Base-by-base conservation (phyloP, 2,797 vertebrate species). In the Chaetophractus vellerosus region DNA sequence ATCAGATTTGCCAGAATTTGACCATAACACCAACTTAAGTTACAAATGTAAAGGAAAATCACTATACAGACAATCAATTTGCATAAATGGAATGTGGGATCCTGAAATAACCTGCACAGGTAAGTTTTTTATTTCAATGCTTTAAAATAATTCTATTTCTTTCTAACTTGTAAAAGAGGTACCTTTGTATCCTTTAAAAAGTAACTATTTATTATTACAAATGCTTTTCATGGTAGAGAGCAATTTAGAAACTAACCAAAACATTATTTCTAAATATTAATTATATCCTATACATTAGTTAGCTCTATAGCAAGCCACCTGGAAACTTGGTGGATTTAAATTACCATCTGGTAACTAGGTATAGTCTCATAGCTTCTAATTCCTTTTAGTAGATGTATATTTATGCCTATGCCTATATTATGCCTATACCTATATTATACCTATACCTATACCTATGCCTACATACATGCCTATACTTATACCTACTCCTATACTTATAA, bases 41-140 rank as follows among this genome's bases (percentile, higher is more conserved):
- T n/a, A n/a, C n/a, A n/a, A n/a, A n/a, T n/a, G n/a, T n/a, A n/a
- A n/a, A n/a, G n/a, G n/a, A n/a, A n/a, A n/a, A n/a, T n/a, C n/a
- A n/a, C n/a, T n/a, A n/a, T n/a, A n/a, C n/a, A n/a, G n/a, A n/a
- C n/a, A n/a, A n/a, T n/a, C n/a, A n/a, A n/a, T n/a, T n/a, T n/a
- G n/a, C n/a, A n/a, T n/a, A n/a, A n/a, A n/a, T n/a, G n/a, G n/a
- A n/a, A n/a, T n/a, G n/a, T n/a, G n/a, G n/a, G n/a, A n/a, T n/a
- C n/a, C n/a, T n/a, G n/a, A n/a, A n/a, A n/a, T n/a, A n/a, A n/a
- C n/a, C n/a, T n/a, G n/a, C n/a, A n/a, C n/a, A n/a, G n/a, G n/a
- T 98, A 93, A 74, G 94, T 3, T 41, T 86, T 84, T 84, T 7
- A 31, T 61, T n/a, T 7, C 3, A 10, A 38, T 52, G 18, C 50